phyloP scores from a whole-genome alignment of 2,888 invertebrate genomes.

The Notocelia uddmanniana region DNA sequence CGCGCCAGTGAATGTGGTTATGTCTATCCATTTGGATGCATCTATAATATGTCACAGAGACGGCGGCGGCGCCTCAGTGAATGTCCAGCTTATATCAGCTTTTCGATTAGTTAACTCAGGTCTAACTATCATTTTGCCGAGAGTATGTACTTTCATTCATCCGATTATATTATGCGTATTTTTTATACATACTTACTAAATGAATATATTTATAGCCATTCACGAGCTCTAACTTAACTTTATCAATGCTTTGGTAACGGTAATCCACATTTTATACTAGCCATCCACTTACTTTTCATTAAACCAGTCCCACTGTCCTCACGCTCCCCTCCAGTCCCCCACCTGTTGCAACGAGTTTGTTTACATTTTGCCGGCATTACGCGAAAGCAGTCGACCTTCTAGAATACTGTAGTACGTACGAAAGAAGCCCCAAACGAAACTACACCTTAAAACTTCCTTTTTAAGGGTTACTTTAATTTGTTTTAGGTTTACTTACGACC shows the following conservation, averaged over 20 bases:
- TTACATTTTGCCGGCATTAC: conserved; percentile 61
- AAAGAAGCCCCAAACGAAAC: conserved; percentile 24
- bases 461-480: background rate
- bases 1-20: no score
- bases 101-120: no score
- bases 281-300: conserved; percentile 18
- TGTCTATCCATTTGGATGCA: no score
- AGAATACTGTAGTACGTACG: conserved; percentile 52
- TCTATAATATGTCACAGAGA: no score
- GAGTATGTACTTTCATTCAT: no score
- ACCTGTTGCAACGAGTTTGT: conserved; percentile 73
- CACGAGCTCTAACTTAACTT: background rate
- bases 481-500: conserved; percentile 37
- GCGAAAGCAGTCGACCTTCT: conserved; percentile 61
- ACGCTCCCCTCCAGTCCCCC: conserved; percentile 47
- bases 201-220: no score
- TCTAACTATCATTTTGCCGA: no score
- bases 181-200: no score
- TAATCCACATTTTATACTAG: background rate
- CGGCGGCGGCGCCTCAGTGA: no score
- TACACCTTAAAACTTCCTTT: conserved; percentile 32
- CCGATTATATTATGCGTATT: no score
- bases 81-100: no score
- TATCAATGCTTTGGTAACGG: background rate
- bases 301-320: conserved; percentile 47